Percentiles rank a stretch among this genome's conserved stretches.
These are phyloP conservation scores for Scaptodrosophila lebanonensis DNA, from an alignment of 1,140 invertebrate species.

Conservation along the genomic window DNA sequence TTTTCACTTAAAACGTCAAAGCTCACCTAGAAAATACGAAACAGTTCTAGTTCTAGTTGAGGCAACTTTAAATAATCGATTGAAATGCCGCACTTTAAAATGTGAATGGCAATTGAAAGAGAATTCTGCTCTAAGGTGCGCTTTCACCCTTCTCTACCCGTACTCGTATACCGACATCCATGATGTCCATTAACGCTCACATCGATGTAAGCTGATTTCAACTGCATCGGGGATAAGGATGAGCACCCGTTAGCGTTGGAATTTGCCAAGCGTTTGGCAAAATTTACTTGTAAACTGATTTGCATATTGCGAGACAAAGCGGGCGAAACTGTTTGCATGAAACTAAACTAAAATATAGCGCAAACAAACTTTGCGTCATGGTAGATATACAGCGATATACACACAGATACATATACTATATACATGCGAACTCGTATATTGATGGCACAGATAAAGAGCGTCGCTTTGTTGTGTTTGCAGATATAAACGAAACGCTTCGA, in stretches of 20 bases:
- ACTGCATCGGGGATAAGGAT: too few species aligned
- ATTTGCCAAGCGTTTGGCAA: slow-evolving; percentile 41
- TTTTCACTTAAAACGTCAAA: slow-evolving; percentile 54
- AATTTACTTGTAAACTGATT: slow-evolving; percentile 68
- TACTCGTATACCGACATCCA: too few species aligned
- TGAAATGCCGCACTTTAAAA: slow-evolving; percentile 26
- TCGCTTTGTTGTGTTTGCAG: slow-evolving; percentile 10
- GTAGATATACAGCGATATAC: slow-evolving; percentile 21
- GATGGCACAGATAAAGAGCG: not conserved
- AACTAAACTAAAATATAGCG: slow-evolving; percentile 41
- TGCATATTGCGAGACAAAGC: slow-evolving; percentile 53
- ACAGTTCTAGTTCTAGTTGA: too few species aligned
- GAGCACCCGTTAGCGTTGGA: too few species aligned
- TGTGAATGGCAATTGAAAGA: slow-evolving; percentile 42
- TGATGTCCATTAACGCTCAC: slow-evolving; percentile 44
- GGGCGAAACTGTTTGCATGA: slow-evolving; percentile 47
- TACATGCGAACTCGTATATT: not conserved
- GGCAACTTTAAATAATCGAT: too few species aligned
- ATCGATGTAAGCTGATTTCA: slow-evolving; percentile 40
- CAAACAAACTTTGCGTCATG: slow-evolving; percentile 35
- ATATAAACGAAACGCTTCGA: slow-evolving; percentile 40
- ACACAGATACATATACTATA: not conserved
- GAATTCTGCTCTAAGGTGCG: slow-evolving; percentile 46
- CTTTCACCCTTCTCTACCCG: not conserved
- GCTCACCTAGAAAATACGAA: slow-evolving; percentile 42